Evolutionary conservation across 2,888 invertebrate species (phyloP).

Genomic region (Drosophila demipolita): DNA sequence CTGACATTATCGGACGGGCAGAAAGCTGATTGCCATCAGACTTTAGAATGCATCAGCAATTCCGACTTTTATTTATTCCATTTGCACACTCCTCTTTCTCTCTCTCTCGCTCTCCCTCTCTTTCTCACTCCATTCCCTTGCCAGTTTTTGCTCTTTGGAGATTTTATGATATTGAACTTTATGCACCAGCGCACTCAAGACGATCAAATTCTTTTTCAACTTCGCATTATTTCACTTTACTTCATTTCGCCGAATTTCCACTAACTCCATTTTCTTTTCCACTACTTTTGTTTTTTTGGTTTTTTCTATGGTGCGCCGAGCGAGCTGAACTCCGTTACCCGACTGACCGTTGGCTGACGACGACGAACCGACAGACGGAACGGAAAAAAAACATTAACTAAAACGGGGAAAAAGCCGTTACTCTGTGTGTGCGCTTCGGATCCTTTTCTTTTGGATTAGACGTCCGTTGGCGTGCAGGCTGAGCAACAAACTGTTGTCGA

Average conservation of each 20-base stretch:
- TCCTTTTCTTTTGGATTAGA: conserved; percentile 28
- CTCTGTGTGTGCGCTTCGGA: conserved; percentile 14
- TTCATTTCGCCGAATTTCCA: conserved; percentile 43
- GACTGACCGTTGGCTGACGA: conserved; percentile 42
- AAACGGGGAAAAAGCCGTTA: conserved; percentile 36
- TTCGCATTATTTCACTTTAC: conserved; percentile 27
- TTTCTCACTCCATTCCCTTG: background rate
- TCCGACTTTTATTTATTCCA: conserved; percentile 2
- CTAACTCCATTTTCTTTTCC: conserved; percentile 49
- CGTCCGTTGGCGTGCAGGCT: conserved; percentile 80
- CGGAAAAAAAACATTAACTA: conserved; percentile 26
- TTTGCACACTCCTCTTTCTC: background rate
- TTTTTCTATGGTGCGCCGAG: conserved; percentile 19
- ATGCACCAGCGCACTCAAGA: conserved; percentile 50
- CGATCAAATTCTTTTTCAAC: conserved; percentile 16
- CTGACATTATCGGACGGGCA: conserved; percentile 11
- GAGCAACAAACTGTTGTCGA: conserved; percentile 85
- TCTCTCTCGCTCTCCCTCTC: conserved; percentile 5
- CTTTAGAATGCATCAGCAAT: conserved; percentile 1
- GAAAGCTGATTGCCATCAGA: conserved; percentile 37
- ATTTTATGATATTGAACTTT: conserved; percentile 53
- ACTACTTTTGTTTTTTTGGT: conserved; percentile 26
- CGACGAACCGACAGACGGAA: conserved; percentile 23
- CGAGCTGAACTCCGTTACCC: conserved; percentile 30
- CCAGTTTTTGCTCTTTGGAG: conserved; percentile 19